A percentile compares a stretch with the other conserved stretches of the same genome.
phyloP scores from a whole-genome alignment of 64 coral and sea anemone genomes.

The Cladopsammia gracilis region DNA sequence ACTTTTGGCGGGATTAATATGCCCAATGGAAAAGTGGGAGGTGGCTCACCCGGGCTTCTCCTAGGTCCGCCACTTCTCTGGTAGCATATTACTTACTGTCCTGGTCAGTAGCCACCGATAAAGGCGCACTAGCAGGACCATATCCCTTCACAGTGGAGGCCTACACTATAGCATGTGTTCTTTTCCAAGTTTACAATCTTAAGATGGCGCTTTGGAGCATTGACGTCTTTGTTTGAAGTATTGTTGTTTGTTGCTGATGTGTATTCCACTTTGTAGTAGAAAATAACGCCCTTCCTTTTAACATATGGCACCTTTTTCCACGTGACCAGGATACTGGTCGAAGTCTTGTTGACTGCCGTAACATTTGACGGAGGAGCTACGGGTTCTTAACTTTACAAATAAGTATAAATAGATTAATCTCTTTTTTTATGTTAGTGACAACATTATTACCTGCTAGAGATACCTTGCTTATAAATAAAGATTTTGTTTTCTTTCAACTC shows the following conservation, averaged over 20 bases:
- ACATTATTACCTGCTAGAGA: no score
- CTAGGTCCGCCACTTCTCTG: no score
- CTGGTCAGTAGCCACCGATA: background rate
- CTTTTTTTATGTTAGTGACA: no score
- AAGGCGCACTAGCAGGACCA: background rate
- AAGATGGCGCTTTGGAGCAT: background rate
- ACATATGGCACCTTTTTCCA: background rate
- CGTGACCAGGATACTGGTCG: slow-evolving; percentile 21
- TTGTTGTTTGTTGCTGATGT: background rate
- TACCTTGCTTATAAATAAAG: no score
- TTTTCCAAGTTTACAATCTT: background rate
- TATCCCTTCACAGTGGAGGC: background rate
- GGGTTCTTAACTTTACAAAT: no score
- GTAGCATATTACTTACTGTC: slow-evolving; percentile 21
- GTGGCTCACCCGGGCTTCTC: no score
- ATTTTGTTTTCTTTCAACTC: no score
- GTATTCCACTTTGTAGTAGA: background rate
- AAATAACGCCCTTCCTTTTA: background rate
- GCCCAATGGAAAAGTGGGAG: no score
- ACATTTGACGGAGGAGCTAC: background rate
- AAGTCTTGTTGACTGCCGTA: background rate
- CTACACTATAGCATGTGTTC: background rate
- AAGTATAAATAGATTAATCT: no score
- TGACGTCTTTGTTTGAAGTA: background rate
- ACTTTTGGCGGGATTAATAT: no score